Evolutionary conservation across 2,113 vertebrate genomes (phyloP).

Genomic region (Anhinga anhinga): DNA sequence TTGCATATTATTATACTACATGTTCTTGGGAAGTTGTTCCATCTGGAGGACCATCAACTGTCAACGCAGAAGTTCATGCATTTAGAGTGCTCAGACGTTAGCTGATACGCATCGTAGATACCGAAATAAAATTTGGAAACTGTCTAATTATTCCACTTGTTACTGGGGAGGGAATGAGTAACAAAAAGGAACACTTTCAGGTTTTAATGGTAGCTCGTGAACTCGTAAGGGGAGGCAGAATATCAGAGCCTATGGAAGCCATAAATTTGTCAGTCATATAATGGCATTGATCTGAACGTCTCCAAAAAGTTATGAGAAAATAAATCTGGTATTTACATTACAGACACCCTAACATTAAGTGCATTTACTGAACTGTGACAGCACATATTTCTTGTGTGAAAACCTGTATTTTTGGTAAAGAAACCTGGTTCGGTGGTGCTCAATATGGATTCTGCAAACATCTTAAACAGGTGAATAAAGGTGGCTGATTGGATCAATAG

Average conservation of each 20-base stretch:
- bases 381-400: neutral
- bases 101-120: neutral
- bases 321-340: conserved; percentile 47
- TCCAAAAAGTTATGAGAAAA: conserved; percentile 25
- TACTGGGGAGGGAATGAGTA: neutral
- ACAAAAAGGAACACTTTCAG: neutral
- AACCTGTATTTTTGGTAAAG: neutral
- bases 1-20: neutral
- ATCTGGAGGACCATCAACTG: conserved; percentile 33
- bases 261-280: neutral
- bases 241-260: neutral
- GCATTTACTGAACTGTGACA: neutral
- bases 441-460: neutral
- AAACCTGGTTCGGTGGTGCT: neutral
- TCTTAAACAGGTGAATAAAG: neutral
- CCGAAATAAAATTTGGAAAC: conserved; percentile 23
- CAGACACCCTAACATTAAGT: neutral
- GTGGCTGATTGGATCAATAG: neutral
- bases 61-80: conserved; percentile 15
- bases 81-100: neutral
- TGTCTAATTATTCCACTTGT: conserved; percentile 23
- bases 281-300: neutral
- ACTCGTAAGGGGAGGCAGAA: neutral
- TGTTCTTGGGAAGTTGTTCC: conserved; percentile 34
- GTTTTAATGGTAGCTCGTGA: neutral